phyloP scores from a whole-genome alignment of 2,888 invertebrate species.

The Diaprepes abbreviatus region DNA sequence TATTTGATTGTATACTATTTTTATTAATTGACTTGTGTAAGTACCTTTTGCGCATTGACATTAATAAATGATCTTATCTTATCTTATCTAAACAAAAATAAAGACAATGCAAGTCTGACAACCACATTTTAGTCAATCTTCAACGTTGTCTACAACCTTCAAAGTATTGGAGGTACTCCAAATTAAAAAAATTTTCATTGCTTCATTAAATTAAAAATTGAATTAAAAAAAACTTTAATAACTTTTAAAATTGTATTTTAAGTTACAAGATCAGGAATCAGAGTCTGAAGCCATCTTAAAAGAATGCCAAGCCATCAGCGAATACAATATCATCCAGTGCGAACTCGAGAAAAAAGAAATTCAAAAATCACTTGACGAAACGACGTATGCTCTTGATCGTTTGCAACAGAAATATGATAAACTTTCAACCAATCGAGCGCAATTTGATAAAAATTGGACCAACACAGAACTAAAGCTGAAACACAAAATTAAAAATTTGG shows the following conservation, averaged over 20 bases:
- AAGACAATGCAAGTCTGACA: no score
- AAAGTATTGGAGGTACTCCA: no score
- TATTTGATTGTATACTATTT: no score
- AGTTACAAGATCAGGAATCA: constrained; percentile 63
- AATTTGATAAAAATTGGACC: not conserved
- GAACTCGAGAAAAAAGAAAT: constrained; percentile 71
- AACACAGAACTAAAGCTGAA: constrained; percentile 51
- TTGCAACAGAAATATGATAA: constrained; percentile 49
- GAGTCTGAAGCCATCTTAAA: constrained; percentile 69
- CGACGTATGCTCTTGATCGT: constrained; percentile 51
- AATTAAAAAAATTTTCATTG: no score
- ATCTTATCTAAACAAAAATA: no score
- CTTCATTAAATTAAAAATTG: no score
- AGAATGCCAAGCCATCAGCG: constrained; percentile 71
- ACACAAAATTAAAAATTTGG: constrained; percentile 45
- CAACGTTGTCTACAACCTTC: no score
- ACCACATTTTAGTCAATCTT: no score
- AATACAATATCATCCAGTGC: constrained; percentile 70
- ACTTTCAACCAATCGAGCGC: constrained; percentile 8
- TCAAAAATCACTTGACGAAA: constrained; percentile 59
- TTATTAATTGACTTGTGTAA: no score
- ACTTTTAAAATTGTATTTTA: constrained; percentile 2
- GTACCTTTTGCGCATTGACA: no score
- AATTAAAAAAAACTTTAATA: no score
- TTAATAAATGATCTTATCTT: no score